Evolutionary conservation across 2,888 invertebrate genomes (phyloP).

Genomic region (Hirtodrosophila histrioides): DNA sequence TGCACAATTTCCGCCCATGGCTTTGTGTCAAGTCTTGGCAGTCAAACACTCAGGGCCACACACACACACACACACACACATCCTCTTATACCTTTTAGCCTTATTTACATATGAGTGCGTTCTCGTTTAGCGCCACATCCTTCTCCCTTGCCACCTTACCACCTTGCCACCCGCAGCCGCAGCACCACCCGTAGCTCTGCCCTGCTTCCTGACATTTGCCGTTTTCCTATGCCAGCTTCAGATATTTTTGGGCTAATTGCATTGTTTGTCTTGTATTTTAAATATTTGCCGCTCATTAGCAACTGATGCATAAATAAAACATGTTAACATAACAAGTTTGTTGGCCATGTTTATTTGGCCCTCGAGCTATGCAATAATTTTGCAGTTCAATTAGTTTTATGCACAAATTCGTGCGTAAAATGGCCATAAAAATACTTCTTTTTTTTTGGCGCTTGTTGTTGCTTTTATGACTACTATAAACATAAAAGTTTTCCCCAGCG

Average conservation of each 20-base stretch:
- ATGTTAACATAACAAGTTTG: slow-evolving; percentile 13
- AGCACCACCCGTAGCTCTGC: too few relatives aligned
- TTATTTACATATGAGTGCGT: slow-evolving; percentile 58
- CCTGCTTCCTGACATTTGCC: too few relatives aligned
- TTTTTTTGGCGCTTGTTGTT: slow-evolving; percentile 30
- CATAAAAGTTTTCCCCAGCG: slow-evolving; percentile 70
- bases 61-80: slow-evolving; percentile 5
- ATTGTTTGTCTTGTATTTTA: slow-evolving; percentile 40
- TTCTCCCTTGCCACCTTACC: too few relatives aligned
- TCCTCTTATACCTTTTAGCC: slow-evolving; percentile 43
- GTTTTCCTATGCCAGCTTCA: slow-evolving; percentile 1
- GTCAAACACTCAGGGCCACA: slow-evolving; percentile 38
- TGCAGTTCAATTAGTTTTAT: slow-evolving; percentile 73
- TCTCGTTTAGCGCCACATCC: slow-evolving; percentile 5
- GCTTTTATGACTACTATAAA: slow-evolving; percentile 69
- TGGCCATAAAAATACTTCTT: slow-evolving; percentile 43
- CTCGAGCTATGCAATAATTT: slow-evolving; percentile 69
- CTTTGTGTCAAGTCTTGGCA: slow-evolving; percentile 71
- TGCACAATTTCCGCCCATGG: slow-evolving; percentile 66
- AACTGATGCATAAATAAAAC: slow-evolving; percentile 15
- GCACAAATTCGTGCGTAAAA: slow-evolving; percentile 60
- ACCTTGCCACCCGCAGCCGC: too few relatives aligned
- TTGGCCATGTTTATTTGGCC: slow-evolving; percentile 53
- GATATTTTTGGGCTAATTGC: slow-evolving; percentile 42
- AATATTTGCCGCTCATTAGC: slow-evolving; percentile 54